These are phyloP conservation scores for Pedetes capensis DNA, from an alignment of 2,113 vertebrate species.

Conservation along the genomic window DNA sequence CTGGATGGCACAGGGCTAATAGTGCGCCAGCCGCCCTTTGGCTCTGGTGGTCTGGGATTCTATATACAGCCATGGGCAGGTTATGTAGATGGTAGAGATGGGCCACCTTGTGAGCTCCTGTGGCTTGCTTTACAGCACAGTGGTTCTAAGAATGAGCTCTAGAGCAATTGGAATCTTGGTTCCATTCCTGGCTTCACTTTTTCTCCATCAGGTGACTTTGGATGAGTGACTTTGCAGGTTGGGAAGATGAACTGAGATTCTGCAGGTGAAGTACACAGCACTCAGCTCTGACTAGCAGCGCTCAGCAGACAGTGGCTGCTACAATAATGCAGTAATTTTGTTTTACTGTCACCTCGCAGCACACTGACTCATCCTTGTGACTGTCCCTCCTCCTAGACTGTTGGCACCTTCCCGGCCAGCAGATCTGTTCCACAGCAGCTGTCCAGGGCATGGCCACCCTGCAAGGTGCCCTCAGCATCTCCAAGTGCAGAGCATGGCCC, in stretches of 20 bases:
- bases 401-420: rapidly evolving
- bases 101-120: not conserved
- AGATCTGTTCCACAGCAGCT: not conserved
- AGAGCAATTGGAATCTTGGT: not conserved
- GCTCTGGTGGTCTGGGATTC: not conserved
- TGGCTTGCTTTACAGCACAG: not conserved
- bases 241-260: not conserved
- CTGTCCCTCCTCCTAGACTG: not conserved
- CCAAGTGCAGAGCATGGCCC: not conserved
- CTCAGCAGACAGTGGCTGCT: not conserved
- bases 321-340: not conserved
- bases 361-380: not conserved
- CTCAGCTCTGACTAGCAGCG: rapidly evolving
- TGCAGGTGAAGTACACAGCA: rapidly evolving
- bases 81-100: not conserved
- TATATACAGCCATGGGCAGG: not conserved
- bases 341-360: not conserved
- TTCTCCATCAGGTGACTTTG: not conserved
- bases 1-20: rapidly evolving
- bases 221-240: not conserved
- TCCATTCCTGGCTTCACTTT: not conserved
- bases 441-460: rapidly evolving
- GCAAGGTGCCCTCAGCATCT: not conserved
- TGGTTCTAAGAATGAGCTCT: not conserved
- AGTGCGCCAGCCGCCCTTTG: not conserved